Evolutionary conservation across 2,113 vertebrate species (phyloP), one percentile per base, ranked within the genome.

Genomic region (Sceloporus tristichus): DNA sequence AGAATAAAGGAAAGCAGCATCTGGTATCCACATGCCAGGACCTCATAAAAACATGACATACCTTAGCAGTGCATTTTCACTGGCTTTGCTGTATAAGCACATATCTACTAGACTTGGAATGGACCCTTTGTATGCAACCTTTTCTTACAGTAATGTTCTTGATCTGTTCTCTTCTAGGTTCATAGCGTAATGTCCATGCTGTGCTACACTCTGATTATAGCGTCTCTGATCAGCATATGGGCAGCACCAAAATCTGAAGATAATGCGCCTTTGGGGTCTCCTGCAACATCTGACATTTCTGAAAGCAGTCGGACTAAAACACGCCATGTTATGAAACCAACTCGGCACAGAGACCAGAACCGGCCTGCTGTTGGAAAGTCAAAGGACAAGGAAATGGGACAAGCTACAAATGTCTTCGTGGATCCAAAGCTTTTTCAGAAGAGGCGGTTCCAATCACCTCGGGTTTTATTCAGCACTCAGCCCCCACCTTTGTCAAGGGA

Each of bases 191-290:
- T 99, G 98, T 97, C 98, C 98, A 98, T 98, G 98, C 98, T 98
- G 97, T 98, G 97, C 97, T 98, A 98, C 98, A 97, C 98, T 98
- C 98, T 99, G 98, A 97, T 97, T 97, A 97, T 98, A 97, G 98
- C 98, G 96, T 97, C 98, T 98, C 91, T 99, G 98, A 98, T 99
- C 95, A 97, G 98, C 97, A 97, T 97, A 97, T 98, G 98, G 98
- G 98, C 98, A 97, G 98, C 97, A 96, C 96, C 98, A 84, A 98
- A 98, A 94, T 96, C 97, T 93, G 97, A 97, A 96, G 97, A 97
- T 97, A 95, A 98, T 97, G 98, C 96, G 89, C 96, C 97, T 91
- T 91, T 91, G 95, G 93, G 94, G 93, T 92, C 94, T 82, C 96
- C 97, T 82, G 93, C 95, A 90, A 95, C 93, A 90, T 94, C 75